Base-by-base conservation (phyloP, 1,140 invertebrate species). In the Lordiphosa mommai region DNA sequence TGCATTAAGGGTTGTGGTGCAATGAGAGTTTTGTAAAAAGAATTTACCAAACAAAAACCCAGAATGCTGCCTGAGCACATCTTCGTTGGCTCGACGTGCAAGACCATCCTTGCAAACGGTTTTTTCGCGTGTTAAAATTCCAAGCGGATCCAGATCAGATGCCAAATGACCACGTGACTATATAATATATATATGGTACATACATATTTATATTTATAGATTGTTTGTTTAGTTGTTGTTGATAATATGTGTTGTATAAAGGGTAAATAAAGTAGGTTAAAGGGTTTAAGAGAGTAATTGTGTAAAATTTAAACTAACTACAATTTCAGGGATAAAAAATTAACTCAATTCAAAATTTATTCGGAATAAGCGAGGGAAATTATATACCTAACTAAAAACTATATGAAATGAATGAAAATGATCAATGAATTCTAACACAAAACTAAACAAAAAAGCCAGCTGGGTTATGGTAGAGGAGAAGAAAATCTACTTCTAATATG, bases 151-250 rank as follows among this genome's bases (percentile, higher is more conserved):
- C 91, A 98, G 90, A 90, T 96, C 95, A 79, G 98, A 96, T 84
- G 96, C 95, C 91, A 97, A 94, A 92, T 99, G 98, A 89, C 98
- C 98, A 90, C 96, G 94, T 89, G 96, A 94, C 96, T 98, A 87
- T 70, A 76, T 76, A 61, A 64, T 46, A 50, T 71, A 63, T 46
- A 52, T 69, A 29, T 16, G 23, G 55, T 51, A 53, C 48, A 66
- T 72, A 73, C 46, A 73, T 38, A 63, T 57, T 37, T 7, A 37
- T 44, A 63, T 60, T 61, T 58, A 66, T 72, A 68, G 52, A 48
- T 30, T 32, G 48, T 37, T 50, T 67, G 50, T 69, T 57, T 41
- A 20, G 20, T 46, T 53, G 41, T 44, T 17, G 30, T 46, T 52
- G 29, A 34, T 41, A 37, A 61, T 44, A 66, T 51, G 23, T 44